A percentile compares a stretch with the other conserved stretches of the same genome.
phyloP scores from a whole-genome alignment of 1,140 invertebrate species.

The Formica exsecta region DNA sequence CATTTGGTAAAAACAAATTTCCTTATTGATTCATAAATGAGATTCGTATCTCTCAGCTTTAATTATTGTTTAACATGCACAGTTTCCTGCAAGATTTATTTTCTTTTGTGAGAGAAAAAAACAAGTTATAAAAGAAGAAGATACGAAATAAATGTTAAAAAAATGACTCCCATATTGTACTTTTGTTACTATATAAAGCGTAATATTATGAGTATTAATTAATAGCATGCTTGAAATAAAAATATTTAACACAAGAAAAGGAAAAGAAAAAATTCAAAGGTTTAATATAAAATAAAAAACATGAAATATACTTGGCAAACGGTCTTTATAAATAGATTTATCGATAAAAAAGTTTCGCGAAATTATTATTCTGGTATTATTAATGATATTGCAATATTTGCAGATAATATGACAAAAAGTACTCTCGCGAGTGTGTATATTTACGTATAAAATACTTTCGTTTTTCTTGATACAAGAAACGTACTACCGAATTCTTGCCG shows the following conservation, averaged over 20 bases:
- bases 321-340: neutral
- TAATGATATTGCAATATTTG: neutral
- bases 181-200: neutral
- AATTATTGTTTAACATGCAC: neutral
- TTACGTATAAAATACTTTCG: neutral
- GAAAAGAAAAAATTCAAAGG: neutral
- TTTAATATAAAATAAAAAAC: neutral
- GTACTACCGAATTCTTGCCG: neutral
- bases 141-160: neutral
- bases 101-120: neutral
- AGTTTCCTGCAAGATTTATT: neutral
- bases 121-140: neutral
- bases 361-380: neutral
- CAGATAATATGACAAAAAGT: neutral
- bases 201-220: neutral
- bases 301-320: neutral
- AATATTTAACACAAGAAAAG: no score
- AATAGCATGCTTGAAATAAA: no score
- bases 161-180: neutral
- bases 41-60: neutral
- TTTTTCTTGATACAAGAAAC: neutral
- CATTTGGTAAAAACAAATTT: neutral
- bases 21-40: neutral
- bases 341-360: neutral
- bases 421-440: neutral